Evolutionary conservation across 2,797 vertebrate genomes (phyloP), one percentile per base, ranked within the genome.

Genomic region (Decapterus maruadsi): DNA sequence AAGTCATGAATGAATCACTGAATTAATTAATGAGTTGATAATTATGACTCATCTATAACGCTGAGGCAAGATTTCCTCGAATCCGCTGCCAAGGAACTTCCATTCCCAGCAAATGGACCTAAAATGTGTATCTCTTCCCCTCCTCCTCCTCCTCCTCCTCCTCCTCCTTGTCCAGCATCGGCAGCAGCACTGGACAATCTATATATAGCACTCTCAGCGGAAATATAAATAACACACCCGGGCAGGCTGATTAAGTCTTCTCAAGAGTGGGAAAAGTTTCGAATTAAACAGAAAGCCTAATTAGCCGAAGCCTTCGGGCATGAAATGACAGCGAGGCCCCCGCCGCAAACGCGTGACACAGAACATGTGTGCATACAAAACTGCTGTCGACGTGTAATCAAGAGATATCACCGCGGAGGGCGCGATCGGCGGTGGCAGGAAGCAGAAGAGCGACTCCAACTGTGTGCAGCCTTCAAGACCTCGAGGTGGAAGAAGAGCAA

Each of bases 251-350:
- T 85, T 78, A 80, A 72, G 78, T 80, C 82, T 81, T 85, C 43
- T 79, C 68, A 71, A 83, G 81, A 89, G 67, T 69, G 71, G 71
- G 56, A 81, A 77, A 93, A 77, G 66, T 89, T 88, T 70, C 62
- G 77, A 83, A 75, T 87, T 70, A 85, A 90, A 88, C 68, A 78
- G 72, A 86, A 76, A 84, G 77, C 77, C 75, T 86, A 90, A 91
- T 89, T 87, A 90, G 72, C 55, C 78, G 26, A 83, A 58, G 77
- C 81, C 80, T 65, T 79, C 63, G 62, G 82, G 76, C 78, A 83
- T 85, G 82, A 89, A 77, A 81, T 79, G 75, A 84, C 81, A 87
- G 67, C 17, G 70, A 71, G 84, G 77, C 77, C 36, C 65, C 31
- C 31, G 31, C 31, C 55, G 78, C 66, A 48, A 56, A 42, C 22